phyloP scores from a whole-genome alignment of 1,140 invertebrate species.

The Drosophila burlai region DNA sequence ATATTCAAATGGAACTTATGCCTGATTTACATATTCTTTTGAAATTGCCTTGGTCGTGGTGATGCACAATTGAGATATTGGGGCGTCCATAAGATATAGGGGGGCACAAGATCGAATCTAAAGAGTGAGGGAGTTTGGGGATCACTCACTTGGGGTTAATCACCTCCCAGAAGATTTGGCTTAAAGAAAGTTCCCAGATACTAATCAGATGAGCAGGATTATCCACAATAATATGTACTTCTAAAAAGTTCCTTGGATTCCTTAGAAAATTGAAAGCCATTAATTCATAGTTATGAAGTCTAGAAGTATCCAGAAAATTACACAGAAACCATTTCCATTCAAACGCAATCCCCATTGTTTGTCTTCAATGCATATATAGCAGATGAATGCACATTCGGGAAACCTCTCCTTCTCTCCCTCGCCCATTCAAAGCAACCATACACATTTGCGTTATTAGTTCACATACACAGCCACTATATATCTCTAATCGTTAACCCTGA shows the following conservation, averaged over 20 bases:
- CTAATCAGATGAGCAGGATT: background rate
- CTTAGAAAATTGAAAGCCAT: background rate
- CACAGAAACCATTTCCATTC: constrained; percentile 12
- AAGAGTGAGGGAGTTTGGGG: background rate
- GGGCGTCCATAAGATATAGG: constrained; percentile 2
- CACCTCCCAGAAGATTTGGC: background rate
- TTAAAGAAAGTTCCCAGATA: background rate
- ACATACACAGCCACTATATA: constrained; percentile 6
- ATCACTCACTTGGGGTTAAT: background rate
- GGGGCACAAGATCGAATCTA: background rate
- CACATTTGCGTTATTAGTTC: constrained; percentile 36
- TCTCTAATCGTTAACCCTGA: constrained; percentile 47
- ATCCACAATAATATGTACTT: background rate
- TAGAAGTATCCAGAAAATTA: background rate
- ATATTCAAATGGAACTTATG: constrained; percentile 47
- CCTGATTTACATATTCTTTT: constrained; percentile 46
- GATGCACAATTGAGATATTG: constrained; percentile 46
- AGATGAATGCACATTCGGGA: constrained; percentile 8
- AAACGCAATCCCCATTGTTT: constrained; percentile 6
- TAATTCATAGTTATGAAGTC: background rate
- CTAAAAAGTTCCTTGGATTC: background rate
- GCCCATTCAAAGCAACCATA: background rate
- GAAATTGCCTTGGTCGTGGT: constrained; percentile 33
- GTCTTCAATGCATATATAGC: background rate
- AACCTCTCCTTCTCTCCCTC: constrained; percentile 1